Conservation (phyloP, 2,113 vertebrate species). For the Oenanthe melanoleuca region DNA sequence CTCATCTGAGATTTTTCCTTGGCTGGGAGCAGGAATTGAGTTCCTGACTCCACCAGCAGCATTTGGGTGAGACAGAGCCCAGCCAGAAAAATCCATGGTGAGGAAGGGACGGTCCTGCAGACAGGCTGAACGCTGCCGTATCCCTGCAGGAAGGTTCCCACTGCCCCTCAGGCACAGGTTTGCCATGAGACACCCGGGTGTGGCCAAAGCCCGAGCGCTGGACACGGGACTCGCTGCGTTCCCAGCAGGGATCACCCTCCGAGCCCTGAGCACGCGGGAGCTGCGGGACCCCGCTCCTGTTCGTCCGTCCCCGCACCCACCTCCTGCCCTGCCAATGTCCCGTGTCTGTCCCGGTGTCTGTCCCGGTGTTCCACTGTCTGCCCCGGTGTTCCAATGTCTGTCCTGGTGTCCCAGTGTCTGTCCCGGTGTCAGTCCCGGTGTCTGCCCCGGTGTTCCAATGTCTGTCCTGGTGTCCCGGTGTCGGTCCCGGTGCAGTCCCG, state of each 20-base stretch:
- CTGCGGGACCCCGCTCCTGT: rapidly evolving
- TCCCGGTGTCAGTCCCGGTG: too few relatives aligned
- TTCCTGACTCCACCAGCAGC: background rate
- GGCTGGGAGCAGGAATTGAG: background rate
- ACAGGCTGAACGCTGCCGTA: background rate
- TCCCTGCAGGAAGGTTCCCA: background rate
- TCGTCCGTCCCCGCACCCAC: background rate
- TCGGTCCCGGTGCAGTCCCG: background rate
- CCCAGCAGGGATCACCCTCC: background rate
- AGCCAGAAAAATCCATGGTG: background rate
- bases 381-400: too few relatives aligned
- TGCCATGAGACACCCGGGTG: background rate
- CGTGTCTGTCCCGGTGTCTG: background rate
- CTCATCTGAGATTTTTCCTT: background rate
- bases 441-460: too few relatives aligned
- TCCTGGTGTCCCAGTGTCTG: too few relatives aligned
- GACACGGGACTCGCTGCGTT: rapidly evolving
- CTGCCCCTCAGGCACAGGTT: rapidly evolving
- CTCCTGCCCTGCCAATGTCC: too few relatives aligned
- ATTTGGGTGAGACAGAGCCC: background rate
- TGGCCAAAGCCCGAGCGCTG: too few relatives aligned
- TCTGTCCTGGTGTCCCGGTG: too few relatives aligned
- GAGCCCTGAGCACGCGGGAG: rapidly evolving
- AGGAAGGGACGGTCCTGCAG: background rate
- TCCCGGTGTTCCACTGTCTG: too few relatives aligned